These are phyloP conservation scores for Erpornis zantholeuca DNA, from an alignment of 2,113 vertebrate species.

Conservation along the genomic window DNA sequence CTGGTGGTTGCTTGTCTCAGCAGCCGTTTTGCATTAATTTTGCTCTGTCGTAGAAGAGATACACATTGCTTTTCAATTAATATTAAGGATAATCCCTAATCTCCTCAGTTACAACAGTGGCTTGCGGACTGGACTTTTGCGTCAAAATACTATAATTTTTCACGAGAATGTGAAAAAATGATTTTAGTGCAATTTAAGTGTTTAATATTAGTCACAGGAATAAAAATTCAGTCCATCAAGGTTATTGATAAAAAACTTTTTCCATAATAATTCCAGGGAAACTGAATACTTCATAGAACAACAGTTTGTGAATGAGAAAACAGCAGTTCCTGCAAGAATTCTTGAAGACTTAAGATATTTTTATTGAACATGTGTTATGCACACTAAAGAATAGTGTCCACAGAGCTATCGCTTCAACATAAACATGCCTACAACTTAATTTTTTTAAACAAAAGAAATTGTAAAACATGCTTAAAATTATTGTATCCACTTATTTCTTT, in stretches of 20 bases:
- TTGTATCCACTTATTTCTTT: background rate
- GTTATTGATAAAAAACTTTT: background rate
- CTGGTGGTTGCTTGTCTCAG: background rate
- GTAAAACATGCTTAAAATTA: background rate
- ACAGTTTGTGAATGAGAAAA: background rate
- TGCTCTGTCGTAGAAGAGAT: background rate
- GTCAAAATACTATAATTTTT: background rate
- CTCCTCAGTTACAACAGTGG: background rate
- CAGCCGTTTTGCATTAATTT: background rate
- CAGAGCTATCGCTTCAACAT: background rate
- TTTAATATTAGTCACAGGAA: background rate
- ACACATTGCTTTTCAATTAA: background rate
- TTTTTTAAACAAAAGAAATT: background rate
- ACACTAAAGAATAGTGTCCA: background rate
- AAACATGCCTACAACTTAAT: background rate
- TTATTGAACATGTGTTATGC: background rate
- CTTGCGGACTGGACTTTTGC: background rate
- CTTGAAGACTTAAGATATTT: background rate
- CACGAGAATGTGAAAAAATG: background rate
- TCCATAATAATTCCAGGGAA: background rate
- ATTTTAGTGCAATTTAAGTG: background rate
- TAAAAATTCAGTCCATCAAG: background rate
- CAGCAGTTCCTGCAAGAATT: background rate
- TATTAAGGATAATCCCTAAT: background rate
- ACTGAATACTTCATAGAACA: background rate